These are phyloP conservation scores for Drosophila auraria DNA, from an alignment of 1,140 invertebrate species.

Conservation along the genomic window DNA sequence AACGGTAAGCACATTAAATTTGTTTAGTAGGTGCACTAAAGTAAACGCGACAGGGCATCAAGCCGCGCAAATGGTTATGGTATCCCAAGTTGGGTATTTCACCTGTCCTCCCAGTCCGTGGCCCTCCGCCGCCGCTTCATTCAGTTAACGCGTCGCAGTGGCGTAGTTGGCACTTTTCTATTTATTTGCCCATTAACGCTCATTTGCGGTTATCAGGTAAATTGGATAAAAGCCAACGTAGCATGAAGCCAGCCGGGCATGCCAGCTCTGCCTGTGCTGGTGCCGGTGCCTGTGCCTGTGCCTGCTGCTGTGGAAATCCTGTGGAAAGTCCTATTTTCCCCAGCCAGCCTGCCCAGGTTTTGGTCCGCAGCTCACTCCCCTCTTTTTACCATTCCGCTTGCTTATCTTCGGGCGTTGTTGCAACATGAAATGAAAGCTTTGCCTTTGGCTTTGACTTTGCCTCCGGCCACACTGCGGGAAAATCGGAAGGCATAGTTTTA, in stretches of 20 bases:
- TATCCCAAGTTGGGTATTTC: slow-evolving; percentile 7
- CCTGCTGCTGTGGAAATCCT: slow-evolving; percentile 23
- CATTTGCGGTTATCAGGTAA: slow-evolving; percentile 83
- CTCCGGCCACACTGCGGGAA: slow-evolving; percentile 20
- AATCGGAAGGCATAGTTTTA: neutral
- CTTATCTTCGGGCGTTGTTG: slow-evolving; percentile 77
- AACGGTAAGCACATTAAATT: slow-evolving; percentile 65
- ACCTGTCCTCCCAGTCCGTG: neutral
- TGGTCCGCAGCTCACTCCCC: slow-evolving; percentile 5
- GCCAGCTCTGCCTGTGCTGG: slow-evolving; percentile 12
- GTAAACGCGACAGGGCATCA: slow-evolving; percentile 54
- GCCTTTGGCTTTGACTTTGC: slow-evolving; percentile 34
- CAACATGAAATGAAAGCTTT: slow-evolving; percentile 71
- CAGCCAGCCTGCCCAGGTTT: slow-evolving; percentile 15
- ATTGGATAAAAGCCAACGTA: slow-evolving; percentile 84
- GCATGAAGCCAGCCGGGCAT: slow-evolving; percentile 73
- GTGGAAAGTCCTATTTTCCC: slow-evolving; percentile 41
- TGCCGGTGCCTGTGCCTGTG: slow-evolving; percentile 20
- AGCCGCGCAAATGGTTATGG: slow-evolving; percentile 53
- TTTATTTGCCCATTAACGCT: slow-evolving; percentile 83
- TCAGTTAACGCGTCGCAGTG: slow-evolving; percentile 75
- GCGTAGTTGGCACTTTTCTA: slow-evolving; percentile 82
- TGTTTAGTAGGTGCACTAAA: slow-evolving; percentile 75
- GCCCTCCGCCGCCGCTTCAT: slow-evolving; percentile 26
- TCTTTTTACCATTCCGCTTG: slow-evolving; percentile 21